Evolutionary conservation across 53 echinoderm and acorn worm species (phyloP).

Genomic region (Henricia sp.): DNA sequence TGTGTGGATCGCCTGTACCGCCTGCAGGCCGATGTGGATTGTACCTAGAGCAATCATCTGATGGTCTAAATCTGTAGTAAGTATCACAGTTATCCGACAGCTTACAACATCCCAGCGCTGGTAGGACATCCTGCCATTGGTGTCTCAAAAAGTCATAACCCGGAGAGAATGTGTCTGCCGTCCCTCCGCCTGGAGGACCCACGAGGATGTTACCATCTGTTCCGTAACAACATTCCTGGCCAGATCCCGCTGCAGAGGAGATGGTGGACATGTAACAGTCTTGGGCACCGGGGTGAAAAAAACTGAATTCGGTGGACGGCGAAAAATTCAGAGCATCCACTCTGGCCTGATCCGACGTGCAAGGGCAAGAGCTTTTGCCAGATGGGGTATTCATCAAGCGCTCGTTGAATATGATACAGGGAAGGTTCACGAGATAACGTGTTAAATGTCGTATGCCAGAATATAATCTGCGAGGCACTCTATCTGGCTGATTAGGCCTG

Average conservation of each 20-base stretch:
- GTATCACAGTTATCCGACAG: slow-evolving; percentile 30
- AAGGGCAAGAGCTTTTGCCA: no score
- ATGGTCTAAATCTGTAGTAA: slow-evolving; percentile 52
- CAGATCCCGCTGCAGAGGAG: neutral
- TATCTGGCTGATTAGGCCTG: no score
- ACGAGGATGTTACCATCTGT: slow-evolving; percentile 45
- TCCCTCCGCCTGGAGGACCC: slow-evolving; percentile 57
- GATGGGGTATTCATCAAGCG: no score
- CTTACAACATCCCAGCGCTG: no score
- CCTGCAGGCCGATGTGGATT: slow-evolving; percentile 31
- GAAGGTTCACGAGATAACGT: no score
- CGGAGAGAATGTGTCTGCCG: slow-evolving; percentile 32
- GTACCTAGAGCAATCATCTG: slow-evolving; percentile 56
- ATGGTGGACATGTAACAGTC: slow-evolving; percentile 28
- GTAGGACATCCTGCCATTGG: slow-evolving; percentile 43
- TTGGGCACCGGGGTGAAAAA: slow-evolving; percentile 34
- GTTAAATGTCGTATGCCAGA: no score
- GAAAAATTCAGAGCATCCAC: no score
- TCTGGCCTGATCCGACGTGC: no score
- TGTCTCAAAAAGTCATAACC: neutral
- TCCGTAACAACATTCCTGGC: slow-evolving; percentile 62
- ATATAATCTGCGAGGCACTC: no score
- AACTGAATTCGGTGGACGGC: neutral
- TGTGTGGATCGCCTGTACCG: slow-evolving; percentile 60
- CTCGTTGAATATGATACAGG: no score